These are phyloP conservation scores for Trachelus stipa DNA, from an alignment of 2,888 invertebrate genomes.

Conservation along the genomic window DNA sequence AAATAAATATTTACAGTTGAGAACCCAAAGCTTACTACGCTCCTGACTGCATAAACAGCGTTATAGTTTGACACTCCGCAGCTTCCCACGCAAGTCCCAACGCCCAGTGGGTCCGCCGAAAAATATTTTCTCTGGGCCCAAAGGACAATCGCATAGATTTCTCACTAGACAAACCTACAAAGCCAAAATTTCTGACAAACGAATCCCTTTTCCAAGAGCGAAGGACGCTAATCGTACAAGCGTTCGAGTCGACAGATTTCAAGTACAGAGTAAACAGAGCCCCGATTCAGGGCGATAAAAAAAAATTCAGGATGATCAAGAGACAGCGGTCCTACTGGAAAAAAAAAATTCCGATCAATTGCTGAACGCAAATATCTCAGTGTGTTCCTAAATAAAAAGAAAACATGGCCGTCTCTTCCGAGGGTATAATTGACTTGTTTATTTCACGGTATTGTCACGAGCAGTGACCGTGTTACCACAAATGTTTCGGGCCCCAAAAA, in stretches of 20 bases:
- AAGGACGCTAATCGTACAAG: not conserved
- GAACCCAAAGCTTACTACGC: not conserved
- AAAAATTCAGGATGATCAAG: not conserved
- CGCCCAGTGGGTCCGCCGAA: constrained; percentile 25
- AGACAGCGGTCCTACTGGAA: no score
- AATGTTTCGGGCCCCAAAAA: constrained; percentile 34
- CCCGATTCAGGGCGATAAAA: not conserved
- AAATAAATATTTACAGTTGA: not conserved
- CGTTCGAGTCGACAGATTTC: not conserved
- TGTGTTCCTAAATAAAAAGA: not conserved
- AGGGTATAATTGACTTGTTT: constrained; percentile 48
- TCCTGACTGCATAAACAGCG: constrained; percentile 28
- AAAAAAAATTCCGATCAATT: not conserved
- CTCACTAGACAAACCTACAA: not conserved
- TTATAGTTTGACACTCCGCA: constrained; percentile 18
- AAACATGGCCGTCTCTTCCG: not conserved
- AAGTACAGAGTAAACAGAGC: not conserved
- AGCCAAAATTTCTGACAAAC: not conserved
- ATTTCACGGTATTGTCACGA: constrained; percentile 36
- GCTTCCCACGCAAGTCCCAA: constrained; percentile 36
- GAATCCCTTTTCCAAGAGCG: not conserved
- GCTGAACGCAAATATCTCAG: not conserved
- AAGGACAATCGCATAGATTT: constrained; percentile 27
- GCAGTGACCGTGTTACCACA: constrained; percentile 46
- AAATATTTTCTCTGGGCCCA: constrained; percentile 41